These are phyloP conservation scores for Lamprologus speciosus DNA, from an alignment of 2,113 vertebrate species.

Conservation along the genomic window DNA sequence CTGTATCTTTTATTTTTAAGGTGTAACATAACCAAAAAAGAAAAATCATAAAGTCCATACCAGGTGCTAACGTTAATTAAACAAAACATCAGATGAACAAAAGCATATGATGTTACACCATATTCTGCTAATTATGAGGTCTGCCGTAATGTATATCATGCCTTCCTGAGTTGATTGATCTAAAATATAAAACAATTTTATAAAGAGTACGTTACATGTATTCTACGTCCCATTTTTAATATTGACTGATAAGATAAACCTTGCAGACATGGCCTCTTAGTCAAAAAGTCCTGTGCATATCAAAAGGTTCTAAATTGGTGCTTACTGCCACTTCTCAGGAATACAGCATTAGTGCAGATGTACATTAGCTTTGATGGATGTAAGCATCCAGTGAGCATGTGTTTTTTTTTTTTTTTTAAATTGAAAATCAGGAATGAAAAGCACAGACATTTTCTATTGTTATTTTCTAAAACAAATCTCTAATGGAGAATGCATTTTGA, in stretches of 20 bases:
- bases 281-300: not conserved
- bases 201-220: not conserved
- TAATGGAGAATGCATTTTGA: not conserved
- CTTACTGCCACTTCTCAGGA: not conserved
- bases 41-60: not conserved
- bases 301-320: not conserved
- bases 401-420: fast-evolving
- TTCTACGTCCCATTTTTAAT: not conserved
- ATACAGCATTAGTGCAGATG: not conserved
- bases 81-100: not conserved
- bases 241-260: not conserved
- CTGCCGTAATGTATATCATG: not conserved
- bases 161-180: not conserved
- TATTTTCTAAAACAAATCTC: not conserved
- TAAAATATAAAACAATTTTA: not conserved
- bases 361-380: not conserved
- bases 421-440: not conserved
- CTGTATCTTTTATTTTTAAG: not conserved
- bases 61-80: not conserved
- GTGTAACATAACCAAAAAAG: not conserved
- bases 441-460: not conserved
- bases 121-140: not conserved
- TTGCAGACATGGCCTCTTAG: not conserved
- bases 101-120: not conserved
- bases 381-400: not conserved